These are phyloP conservation scores for Cantharis nigra DNA, from an alignment of 2,888 invertebrate species.

Conservation along the genomic window DNA sequence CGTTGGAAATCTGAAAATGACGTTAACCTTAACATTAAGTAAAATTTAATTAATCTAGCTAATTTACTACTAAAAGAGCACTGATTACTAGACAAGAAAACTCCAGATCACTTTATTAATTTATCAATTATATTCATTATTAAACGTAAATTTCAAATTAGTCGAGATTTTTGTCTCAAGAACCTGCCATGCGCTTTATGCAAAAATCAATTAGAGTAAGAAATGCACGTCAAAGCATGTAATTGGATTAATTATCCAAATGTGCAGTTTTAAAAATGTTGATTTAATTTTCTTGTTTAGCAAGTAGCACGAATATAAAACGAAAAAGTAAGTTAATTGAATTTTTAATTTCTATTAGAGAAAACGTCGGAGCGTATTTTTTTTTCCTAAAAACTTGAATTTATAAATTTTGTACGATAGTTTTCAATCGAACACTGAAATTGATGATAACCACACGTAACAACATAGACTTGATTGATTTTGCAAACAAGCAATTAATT, in stretches of 20 bases:
- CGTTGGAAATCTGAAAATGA: not conserved
- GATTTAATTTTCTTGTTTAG: not conserved
- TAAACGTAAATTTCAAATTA: not conserved
- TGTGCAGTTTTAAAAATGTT: not conserved
- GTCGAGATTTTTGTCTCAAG: not conserved
- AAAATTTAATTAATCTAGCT: not conserved
- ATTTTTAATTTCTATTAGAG: not conserved
- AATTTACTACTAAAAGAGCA: not conserved
- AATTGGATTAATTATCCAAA: not conserved
- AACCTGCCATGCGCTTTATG: not conserved
- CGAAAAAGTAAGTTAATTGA: not conserved
- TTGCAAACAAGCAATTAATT: conserved; percentile 8
- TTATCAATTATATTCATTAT: not conserved
- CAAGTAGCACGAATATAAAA: not conserved
- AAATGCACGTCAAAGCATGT: not conserved
- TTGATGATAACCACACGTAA: not conserved
- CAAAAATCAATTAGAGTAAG: not conserved
- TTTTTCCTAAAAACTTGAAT: not conserved
- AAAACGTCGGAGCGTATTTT: not conserved
- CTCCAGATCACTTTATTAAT: not conserved
- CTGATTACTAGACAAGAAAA: not conserved
- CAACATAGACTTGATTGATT: conserved; percentile 1
- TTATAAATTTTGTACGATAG: not conserved
- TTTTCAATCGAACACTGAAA: not conserved
- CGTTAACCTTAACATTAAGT: not conserved